These are phyloP conservation scores for Cotesia glomerata DNA, from an alignment of 1,140 invertebrate genomes.

Conservation along the genomic window DNA sequence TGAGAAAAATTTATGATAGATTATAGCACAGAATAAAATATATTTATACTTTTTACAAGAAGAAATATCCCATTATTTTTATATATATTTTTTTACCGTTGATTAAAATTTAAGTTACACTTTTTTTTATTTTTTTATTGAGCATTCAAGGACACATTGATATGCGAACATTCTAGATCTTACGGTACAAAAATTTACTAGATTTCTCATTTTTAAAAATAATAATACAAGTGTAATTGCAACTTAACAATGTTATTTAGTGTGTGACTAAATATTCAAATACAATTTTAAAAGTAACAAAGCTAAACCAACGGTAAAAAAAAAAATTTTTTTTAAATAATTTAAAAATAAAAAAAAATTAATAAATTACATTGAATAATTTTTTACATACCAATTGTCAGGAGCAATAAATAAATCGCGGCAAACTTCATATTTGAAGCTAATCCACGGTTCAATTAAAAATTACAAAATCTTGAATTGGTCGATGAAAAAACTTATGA, in stretches of 20 bases:
- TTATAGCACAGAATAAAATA: constrained; percentile 34
- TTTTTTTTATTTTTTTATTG: no score
- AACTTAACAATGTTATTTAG: constrained; percentile 6
- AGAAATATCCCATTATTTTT: not conserved
- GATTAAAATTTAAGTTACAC: no score
- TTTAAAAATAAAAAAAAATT: no score
- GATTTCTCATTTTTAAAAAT: not conserved
- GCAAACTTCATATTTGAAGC: constrained; percentile 52
- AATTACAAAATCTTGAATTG: not conserved
- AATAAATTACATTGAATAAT: not conserved
- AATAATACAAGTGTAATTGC: not conserved
- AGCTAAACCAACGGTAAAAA: constrained; percentile 2
- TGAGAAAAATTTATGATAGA: constrained; percentile 23
- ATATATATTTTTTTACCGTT: not conserved
- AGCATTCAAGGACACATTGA: no score
- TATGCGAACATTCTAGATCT: constrained; percentile 9
- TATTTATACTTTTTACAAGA: constrained; percentile 29
- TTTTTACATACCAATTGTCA: constrained; percentile 54
- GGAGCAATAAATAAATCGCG: constrained; percentile 52
- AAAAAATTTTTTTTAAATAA: not conserved
- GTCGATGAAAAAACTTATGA: no score
- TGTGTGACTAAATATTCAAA: not conserved
- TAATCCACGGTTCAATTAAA: not conserved
- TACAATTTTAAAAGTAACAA: not conserved
- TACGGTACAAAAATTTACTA: constrained; percentile 2